These are phyloP conservation scores for Poeciliopsis occidentalis DNA, from an alignment of 2,113 vertebrate species.

Conservation along the genomic window DNA sequence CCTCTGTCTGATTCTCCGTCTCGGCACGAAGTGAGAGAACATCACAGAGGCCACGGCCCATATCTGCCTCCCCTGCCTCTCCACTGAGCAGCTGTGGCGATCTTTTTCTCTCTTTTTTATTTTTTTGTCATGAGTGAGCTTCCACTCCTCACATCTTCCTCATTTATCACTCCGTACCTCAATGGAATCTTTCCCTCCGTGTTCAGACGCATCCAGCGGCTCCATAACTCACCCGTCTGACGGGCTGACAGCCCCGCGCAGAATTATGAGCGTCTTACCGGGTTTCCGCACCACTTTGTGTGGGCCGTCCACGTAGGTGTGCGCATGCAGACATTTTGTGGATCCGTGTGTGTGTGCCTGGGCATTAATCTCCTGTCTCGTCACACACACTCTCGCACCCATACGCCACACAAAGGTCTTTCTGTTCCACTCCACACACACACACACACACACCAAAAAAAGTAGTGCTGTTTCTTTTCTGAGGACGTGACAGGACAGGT, in stretches of 20 bases:
- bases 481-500: slow-evolving; percentile 76
- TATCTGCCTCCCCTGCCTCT: slow-evolving; percentile 1
- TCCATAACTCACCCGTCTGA: slow-evolving; percentile 66
- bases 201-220: slow-evolving; percentile 67
- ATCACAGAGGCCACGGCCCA: slow-evolving; percentile 19
- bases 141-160: slow-evolving; percentile 45
- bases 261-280: slow-evolving; percentile 22
- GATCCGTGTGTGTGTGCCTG: slow-evolving; percentile 39
- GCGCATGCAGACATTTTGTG: slow-evolving; percentile 29
- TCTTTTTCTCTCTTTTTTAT: too few species aligned
- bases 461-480: slow-evolving; percentile 55
- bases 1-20: background rate
- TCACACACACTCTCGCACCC: background rate
- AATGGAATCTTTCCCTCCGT: slow-evolving; percentile 60
- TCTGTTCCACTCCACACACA: slow-evolving; percentile 53
- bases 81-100: slow-evolving; percentile 16
- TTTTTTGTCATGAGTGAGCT: slow-evolving; percentile 37
- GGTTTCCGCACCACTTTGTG: slow-evolving; percentile 50
- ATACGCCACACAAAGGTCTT: slow-evolving; percentile 51
- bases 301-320: slow-evolving; percentile 43
- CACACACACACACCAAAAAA: slow-evolving; percentile 3
- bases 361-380: slow-evolving; percentile 30
- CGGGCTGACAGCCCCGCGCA: slow-evolving; percentile 45
- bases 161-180: slow-evolving; percentile 68
- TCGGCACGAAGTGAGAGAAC: slow-evolving; percentile 9